Percentiles rank a stretch among this genome's conserved stretches.
These are phyloP conservation scores for Cherax quadricarinatus DNA, from an alignment of 1,140 invertebrate genomes.

Conservation along the genomic window DNA sequence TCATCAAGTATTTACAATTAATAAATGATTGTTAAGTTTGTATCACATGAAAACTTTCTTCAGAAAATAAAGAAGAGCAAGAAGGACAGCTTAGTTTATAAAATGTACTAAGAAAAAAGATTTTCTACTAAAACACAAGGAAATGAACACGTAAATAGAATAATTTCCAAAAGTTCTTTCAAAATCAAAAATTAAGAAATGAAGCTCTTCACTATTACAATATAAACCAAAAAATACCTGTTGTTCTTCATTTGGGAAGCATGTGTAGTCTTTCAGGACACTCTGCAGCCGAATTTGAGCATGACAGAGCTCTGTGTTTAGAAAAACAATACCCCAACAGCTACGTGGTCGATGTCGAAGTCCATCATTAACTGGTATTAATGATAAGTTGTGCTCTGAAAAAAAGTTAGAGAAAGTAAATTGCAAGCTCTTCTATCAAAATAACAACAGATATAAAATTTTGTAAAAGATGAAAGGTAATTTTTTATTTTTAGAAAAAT, in stretches of 20 bases:
- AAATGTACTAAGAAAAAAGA: too few species aligned
- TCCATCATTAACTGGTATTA: slow-evolving; percentile 88
- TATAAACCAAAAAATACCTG: neutral
- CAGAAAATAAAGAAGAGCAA: too few species aligned
- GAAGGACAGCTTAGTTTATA: too few species aligned
- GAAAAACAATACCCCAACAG: slow-evolving; percentile 93
- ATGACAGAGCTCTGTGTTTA: slow-evolving; percentile 91
- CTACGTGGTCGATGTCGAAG: slow-evolving; percentile 90
- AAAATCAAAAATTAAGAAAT: too few species aligned
- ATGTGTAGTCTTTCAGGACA: slow-evolving; percentile 71
- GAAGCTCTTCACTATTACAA: too few species aligned
- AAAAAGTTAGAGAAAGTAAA: neutral
- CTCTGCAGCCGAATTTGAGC: slow-evolving; percentile 72
- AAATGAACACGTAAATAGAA: too few species aligned
- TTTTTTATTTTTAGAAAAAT: too few species aligned
- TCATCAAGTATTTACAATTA: too few species aligned
- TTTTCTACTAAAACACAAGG: too few species aligned
- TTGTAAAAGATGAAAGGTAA: neutral
- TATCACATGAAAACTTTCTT: too few species aligned
- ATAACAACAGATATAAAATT: neutral
- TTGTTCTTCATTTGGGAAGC: slow-evolving; percentile 30
- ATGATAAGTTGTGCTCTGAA: slow-evolving; percentile 82
- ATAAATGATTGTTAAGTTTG: too few species aligned
- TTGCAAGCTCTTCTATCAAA: neutral
- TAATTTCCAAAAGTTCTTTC: too few species aligned